Conservation (phyloP, 1,140 invertebrate genomes). For the Branchinecta lindahli region DNA sequence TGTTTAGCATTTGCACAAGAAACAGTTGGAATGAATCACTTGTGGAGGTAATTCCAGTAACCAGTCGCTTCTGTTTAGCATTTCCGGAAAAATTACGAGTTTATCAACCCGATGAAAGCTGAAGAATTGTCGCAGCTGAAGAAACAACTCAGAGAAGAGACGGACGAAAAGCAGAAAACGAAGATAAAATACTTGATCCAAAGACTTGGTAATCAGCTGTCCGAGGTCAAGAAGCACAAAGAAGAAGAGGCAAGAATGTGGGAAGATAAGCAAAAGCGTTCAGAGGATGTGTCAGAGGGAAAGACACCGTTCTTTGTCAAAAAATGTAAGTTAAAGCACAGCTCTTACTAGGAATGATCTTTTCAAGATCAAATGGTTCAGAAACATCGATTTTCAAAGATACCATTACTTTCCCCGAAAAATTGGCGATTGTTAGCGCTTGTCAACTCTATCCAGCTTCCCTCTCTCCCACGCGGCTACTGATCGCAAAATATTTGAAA, state of each 20-base stretch:
- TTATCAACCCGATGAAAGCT: background rate
- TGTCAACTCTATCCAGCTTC: too few species aligned
- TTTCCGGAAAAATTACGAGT: background rate
- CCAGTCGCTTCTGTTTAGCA: background rate
- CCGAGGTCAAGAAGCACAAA: background rate
- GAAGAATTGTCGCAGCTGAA: background rate
- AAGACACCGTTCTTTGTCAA: background rate
- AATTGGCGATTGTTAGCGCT: too few species aligned
- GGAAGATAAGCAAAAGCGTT: background rate
- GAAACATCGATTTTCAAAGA: too few species aligned
- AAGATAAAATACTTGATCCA: conserved; percentile 9
- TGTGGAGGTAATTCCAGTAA: too few species aligned
- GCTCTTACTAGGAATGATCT: too few species aligned
- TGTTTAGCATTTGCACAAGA: too few species aligned
- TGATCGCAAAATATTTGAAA: too few species aligned
- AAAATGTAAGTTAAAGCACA: background rate
- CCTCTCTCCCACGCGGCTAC: too few species aligned
- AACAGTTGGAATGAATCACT: too few species aligned
- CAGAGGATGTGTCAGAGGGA: background rate
- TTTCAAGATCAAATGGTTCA: too few species aligned
- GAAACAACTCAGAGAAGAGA: background rate
- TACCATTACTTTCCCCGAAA: too few species aligned
- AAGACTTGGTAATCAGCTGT: background rate
- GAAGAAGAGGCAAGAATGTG: conserved; percentile 2
- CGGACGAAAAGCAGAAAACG: background rate